Evolutionary conservation across 1,140 invertebrate genomes (phyloP).

Genomic region (Mylabris phalerata): DNA sequence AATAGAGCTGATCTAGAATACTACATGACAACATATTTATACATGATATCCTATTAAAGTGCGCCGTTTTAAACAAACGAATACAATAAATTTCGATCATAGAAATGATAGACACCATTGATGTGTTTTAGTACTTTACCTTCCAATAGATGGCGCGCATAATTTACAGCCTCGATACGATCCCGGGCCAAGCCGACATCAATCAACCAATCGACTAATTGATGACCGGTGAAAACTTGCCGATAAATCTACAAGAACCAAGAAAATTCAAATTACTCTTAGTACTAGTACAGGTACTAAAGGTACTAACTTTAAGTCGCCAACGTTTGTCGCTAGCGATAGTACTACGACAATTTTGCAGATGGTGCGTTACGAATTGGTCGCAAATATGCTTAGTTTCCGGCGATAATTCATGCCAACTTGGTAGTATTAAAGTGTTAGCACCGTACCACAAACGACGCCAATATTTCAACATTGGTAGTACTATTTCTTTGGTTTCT

Average conservation of each 20-base stretch:
- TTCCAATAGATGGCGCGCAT: constrained; percentile 75
- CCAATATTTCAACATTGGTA: constrained; percentile 56
- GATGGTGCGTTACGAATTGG: constrained; percentile 79
- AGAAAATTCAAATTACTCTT: constrained; percentile 42
- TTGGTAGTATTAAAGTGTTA: constrained; percentile 61
- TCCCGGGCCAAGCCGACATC: constrained; percentile 68
- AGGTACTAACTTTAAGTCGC: neutral
- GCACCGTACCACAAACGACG: constrained; percentile 61
- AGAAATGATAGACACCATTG: constrained; percentile 73
- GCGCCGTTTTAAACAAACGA: constrained; percentile 46
- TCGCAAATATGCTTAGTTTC: constrained; percentile 80
- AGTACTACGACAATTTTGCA: constrained; percentile 69
- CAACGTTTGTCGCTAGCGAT: constrained; percentile 69
- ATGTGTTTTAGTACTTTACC: constrained; percentile 79
- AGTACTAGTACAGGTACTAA: neutral
- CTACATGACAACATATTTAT: no score
- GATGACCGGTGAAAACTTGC: constrained; percentile 73
- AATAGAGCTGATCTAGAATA: no score
- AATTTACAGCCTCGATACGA: constrained; percentile 68
- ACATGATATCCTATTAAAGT: no score
- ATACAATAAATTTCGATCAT: constrained; percentile 62
- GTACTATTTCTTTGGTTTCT: constrained; percentile 65
- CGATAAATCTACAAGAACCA: constrained; percentile 67
- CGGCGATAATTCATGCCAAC: constrained; percentile 63
- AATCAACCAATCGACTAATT: constrained; percentile 81